Percentiles rank a stretch among this genome's conserved stretches.
These are phyloP conservation scores for Eleginops maclovinus DNA, from an alignment of 2,113 vertebrate species.

Conservation along the genomic window DNA sequence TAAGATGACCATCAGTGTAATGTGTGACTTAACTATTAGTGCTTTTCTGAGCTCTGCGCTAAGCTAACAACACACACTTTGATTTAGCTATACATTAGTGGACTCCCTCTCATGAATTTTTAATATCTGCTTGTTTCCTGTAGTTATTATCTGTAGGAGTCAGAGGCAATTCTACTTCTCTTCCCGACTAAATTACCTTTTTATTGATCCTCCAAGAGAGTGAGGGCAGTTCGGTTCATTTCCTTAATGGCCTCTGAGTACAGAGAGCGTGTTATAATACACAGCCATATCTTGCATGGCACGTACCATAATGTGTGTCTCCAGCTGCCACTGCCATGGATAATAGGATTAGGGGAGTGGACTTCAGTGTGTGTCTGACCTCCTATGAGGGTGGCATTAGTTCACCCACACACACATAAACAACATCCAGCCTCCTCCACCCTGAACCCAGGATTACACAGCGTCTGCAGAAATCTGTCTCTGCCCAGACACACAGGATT, in stretches of 20 bases:
- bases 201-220: slow-evolving; percentile 66
- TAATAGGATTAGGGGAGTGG: slow-evolving; percentile 74
- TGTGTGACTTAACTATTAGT: slow-evolving; percentile 16
- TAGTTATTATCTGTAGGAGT: slow-evolving; percentile 55
- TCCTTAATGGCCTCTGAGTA: slow-evolving; percentile 49
- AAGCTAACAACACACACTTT: slow-evolving; percentile 47
- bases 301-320: slow-evolving; percentile 28
- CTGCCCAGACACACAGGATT: slow-evolving; percentile 35
- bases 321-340: slow-evolving; percentile 57
- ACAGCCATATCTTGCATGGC: slow-evolving; percentile 23
- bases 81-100: slow-evolving; percentile 23
- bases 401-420: slow-evolving; percentile 11
- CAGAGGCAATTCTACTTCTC: slow-evolving; percentile 7
- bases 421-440: slow-evolving; percentile 33
- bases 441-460: slow-evolving; percentile 61
- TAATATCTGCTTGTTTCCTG: slow-evolving; percentile 70
- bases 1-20: slow-evolving; percentile 18
- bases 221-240: slow-evolving; percentile 36
- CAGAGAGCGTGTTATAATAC: slow-evolving; percentile 21
- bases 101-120: slow-evolving; percentile 75
- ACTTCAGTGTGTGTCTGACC: slow-evolving; percentile 56
- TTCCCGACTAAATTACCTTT: slow-evolving; percentile 66
- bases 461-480: slow-evolving; percentile 57
- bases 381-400: slow-evolving; percentile 47
- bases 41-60: slow-evolving; percentile 15